phyloP scores from a whole-genome alignment of 2,113 vertebrate species.

The Cranoglanis bouderius region DNA sequence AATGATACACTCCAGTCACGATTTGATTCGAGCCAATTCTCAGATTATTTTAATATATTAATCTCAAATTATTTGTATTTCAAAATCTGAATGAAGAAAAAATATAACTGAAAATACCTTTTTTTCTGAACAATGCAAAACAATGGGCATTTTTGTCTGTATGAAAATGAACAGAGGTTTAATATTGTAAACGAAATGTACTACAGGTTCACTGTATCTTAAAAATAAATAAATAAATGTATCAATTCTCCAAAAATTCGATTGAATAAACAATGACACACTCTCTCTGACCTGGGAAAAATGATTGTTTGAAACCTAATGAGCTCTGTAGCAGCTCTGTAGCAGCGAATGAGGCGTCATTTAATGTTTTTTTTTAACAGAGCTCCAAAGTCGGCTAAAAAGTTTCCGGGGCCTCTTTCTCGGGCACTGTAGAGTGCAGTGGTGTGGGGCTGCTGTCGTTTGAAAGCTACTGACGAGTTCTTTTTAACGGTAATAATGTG shows the following conservation, averaged over 20 bases:
- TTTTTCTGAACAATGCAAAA: no score
- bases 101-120: no score
- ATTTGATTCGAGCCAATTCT: neutral
- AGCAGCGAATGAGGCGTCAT: neutral
- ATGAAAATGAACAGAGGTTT: neutral
- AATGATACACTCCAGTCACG: neutral
- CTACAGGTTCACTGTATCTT: neutral
- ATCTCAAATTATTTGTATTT: no score
- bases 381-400: neutral
- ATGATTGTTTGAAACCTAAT: neutral
- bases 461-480: neutral
- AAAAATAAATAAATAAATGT: neutral
- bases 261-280: neutral
- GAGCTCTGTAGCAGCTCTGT: neutral
- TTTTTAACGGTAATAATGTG: neutral
- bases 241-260: neutral
- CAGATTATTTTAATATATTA: neutral
- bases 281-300: neutral
- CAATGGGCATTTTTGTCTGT: neutral
- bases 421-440: no score
- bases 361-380: neutral
- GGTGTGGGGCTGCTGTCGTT: neutral
- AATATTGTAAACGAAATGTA: neutral
- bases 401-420: neutral
- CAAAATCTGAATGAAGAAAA: no score